A percentile compares a stretch with the other conserved stretches of the same genome.
Conservation (phyloP, 2,888 invertebrate genomes). For the Psylliodes chrysocephalus region DNA sequence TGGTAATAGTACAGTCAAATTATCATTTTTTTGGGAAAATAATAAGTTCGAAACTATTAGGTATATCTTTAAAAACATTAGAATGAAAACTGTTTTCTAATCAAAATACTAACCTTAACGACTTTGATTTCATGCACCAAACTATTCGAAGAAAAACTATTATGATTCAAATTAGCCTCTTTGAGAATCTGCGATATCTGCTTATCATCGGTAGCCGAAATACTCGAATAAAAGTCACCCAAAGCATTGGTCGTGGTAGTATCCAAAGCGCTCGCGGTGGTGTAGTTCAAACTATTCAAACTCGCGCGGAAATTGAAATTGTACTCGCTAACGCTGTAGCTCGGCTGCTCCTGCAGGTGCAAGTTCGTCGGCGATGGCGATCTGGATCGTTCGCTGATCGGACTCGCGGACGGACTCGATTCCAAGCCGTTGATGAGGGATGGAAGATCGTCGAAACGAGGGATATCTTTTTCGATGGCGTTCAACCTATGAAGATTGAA, state of each 20-base stretch:
- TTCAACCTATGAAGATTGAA: conserved; percentile 57
- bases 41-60: too few relatives aligned
- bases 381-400: conserved; percentile 56
- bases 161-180: conserved; percentile 55
- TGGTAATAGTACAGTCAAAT: neutral
- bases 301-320: conserved; percentile 44
- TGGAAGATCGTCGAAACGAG: conserved; percentile 56
- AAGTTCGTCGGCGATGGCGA: conserved; percentile 60
- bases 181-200: conserved; percentile 61
- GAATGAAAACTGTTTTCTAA: conserved; percentile 2
- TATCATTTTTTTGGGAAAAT: neutral
- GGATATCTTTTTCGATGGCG: conserved; percentile 55
- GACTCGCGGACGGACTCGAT: conserved; percentile 46
- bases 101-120: conserved; percentile 8
- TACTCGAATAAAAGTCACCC: conserved; percentile 50
- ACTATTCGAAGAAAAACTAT: conserved; percentile 21
- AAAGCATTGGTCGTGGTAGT: conserved; percentile 45
- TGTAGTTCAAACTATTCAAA: conserved; percentile 43
- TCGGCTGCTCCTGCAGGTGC: conserved; percentile 53
- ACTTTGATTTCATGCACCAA: conserved; percentile 6
- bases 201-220: conserved; percentile 52
- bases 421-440: conserved; percentile 58
- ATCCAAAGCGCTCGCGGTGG: conserved; percentile 39
- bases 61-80: too few relatives aligned
- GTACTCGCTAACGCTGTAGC: conserved; percentile 55